Evolutionary conservation across 2,888 invertebrate genomes (phyloP).

Genomic region (Tenthredo mesomela): DNA sequence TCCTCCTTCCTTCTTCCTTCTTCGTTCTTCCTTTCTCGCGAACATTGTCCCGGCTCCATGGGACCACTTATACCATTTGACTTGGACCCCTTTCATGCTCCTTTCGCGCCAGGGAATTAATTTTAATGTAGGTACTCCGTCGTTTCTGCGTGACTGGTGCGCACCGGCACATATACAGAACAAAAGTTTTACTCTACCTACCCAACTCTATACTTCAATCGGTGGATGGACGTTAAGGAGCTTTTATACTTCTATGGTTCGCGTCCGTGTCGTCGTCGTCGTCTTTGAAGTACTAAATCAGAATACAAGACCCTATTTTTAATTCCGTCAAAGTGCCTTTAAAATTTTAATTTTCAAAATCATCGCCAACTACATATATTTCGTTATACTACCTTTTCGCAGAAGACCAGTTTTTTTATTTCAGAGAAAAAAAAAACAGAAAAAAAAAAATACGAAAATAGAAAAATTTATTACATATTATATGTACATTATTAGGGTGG

Average conservation of each 20-base stretch:
- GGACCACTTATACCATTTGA: conserved; percentile 36
- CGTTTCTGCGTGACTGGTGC: background rate
- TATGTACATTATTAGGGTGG: too few species aligned
- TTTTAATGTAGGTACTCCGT: conserved; percentile 16
- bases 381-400: background rate
- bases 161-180: background rate
- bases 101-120: conserved; percentile 27
- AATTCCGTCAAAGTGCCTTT: background rate
- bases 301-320: background rate
- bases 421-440: too few species aligned
- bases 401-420: background rate
- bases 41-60: conserved; percentile 16
- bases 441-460: too few species aligned
- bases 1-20: background rate
- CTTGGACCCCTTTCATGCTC: conserved; percentile 23
- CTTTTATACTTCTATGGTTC: conserved; percentile 27
- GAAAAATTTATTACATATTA: too few species aligned
- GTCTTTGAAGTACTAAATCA: background rate
- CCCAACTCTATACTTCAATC: conserved; percentile 11
- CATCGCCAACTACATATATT: too few species aligned
- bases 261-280: background rate
- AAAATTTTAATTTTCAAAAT: background rate
- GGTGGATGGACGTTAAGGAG: conserved; percentile 8
- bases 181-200: conserved; percentile 18
- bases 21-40: background rate